Conservation (phyloP, 2,888 invertebrate species). For the Parochlus steinenii region DNA sequence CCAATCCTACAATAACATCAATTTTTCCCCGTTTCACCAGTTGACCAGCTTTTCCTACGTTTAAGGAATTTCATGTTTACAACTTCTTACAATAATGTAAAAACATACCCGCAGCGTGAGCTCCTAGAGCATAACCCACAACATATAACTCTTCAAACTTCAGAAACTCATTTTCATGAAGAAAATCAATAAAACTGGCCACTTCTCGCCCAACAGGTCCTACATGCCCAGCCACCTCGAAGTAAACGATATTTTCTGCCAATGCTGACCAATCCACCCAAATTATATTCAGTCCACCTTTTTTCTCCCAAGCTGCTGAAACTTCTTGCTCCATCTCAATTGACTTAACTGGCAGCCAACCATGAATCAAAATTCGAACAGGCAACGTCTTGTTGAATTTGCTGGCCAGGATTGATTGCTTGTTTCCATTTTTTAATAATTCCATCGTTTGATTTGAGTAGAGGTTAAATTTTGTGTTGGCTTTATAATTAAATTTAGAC, state of each 20-base stretch:
- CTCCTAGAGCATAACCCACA: constrained; percentile 8
- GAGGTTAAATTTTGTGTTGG: no score
- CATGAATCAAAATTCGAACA: constrained; percentile 7
- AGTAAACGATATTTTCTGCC: constrained; percentile 37
- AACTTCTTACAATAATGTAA: not conserved
- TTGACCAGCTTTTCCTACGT: no score
- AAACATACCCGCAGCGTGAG: no score
- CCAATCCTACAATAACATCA: no score
- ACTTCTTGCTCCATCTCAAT: constrained; percentile 8
- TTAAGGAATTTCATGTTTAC: not conserved
- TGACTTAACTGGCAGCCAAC: constrained; percentile 3
- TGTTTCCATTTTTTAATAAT: no score
- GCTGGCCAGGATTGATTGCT: constrained; percentile 5
- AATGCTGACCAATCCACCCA: constrained; percentile 42
- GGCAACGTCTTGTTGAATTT: constrained; percentile 1
- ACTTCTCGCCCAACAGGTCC: constrained; percentile 19
- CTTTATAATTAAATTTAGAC: no score
- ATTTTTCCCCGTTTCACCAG: no score
- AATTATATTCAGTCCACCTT: constrained; percentile 12
- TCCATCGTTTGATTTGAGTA: no score
- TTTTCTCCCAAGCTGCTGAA: constrained; percentile 15
- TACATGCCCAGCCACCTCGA: constrained; percentile 32
- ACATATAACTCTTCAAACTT: constrained; percentile 1
- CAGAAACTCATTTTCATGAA: constrained; percentile 1
- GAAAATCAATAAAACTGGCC: constrained; percentile 17